Evolutionary conservation across 2,797 vertebrate species (phyloP).

Genomic region (Limnodromus scolopaceus): DNA sequence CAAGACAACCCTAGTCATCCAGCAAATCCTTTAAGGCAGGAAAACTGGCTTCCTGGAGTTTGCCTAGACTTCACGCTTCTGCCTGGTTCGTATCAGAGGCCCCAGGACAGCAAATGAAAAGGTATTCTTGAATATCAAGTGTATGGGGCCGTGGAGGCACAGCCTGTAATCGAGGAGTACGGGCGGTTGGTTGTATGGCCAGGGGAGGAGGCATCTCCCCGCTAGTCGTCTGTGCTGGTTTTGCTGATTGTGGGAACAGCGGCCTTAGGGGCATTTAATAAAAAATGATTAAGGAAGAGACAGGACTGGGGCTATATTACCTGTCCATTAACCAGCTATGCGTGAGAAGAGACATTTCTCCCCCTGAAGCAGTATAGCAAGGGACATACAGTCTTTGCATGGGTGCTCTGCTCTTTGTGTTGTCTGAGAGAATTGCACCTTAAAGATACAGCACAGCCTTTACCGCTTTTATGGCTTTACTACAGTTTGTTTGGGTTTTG

Average conservation of each 20-base stretch:
- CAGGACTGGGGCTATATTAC: neutral
- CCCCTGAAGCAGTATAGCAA: neutral
- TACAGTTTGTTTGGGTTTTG: neutral
- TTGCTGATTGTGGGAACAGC: neutral
- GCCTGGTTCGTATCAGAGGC: neutral
- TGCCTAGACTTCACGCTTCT: neutral
- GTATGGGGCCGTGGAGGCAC: neutral
- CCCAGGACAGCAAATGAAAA: neutral
- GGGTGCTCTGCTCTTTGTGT: neutral
- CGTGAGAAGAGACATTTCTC: neutral
- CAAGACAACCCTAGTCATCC: neutral
- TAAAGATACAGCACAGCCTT: neutral
- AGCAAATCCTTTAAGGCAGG: neutral
- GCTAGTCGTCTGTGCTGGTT: neutral
- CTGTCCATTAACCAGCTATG: neutral
- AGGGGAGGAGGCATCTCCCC: neutral
- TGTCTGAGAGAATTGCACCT: neutral
- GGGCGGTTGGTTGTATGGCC: neutral
- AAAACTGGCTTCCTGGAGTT: neutral
- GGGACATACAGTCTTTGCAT: neutral
- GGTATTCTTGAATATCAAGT: neutral
- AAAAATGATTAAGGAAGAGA: conserved; percentile 27
- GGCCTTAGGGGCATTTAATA: conserved; percentile 41
- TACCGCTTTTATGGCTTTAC: neutral
- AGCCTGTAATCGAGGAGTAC: fast-evolving